Evolutionary conservation across 1,140 invertebrate genomes (phyloP).

Genomic region (Sitodiplosis mosellana): DNA sequence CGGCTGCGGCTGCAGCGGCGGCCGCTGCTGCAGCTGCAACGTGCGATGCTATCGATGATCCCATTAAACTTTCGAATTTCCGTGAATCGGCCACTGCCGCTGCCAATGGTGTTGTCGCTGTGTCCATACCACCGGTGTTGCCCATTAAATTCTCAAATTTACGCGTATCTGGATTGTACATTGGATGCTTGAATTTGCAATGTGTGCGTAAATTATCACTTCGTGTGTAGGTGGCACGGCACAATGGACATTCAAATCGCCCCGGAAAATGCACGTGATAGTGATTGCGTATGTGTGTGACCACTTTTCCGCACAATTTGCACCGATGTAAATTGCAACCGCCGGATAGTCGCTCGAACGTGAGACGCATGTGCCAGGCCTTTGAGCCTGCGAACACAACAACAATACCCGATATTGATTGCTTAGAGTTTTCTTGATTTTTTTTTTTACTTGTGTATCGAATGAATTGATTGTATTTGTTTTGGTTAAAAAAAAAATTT

Average conservation of each 20-base stretch:
- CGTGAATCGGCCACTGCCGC: slow-evolving; percentile 44
- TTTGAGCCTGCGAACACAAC: slow-evolving; percentile 51
- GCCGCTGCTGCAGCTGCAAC: slow-evolving; percentile 20
- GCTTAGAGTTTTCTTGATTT: no score
- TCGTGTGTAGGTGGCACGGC: slow-evolving; percentile 68
- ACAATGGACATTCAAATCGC: slow-evolving; percentile 70
- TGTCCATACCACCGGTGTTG: slow-evolving; percentile 25
- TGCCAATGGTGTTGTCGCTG: slow-evolving; percentile 32
- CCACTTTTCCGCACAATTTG: slow-evolving; percentile 79
- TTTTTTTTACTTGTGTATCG: background rate
- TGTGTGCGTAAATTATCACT: slow-evolving; percentile 74
- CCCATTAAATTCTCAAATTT: slow-evolving; percentile 49
- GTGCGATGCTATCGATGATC: slow-evolving; percentile 20
- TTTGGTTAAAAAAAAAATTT: background rate
- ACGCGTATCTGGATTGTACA: slow-evolving; percentile 57
- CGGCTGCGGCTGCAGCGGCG: slow-evolving; percentile 18
- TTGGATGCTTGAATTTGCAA: slow-evolving; percentile 75
- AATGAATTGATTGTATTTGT: background rate
- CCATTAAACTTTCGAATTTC: slow-evolving; percentile 51
- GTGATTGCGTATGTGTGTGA: slow-evolving; percentile 78
- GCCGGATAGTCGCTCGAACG: slow-evolving; percentile 72
- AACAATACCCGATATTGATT: background rate
- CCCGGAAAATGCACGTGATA: slow-evolving; percentile 79
- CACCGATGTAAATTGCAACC: slow-evolving; percentile 75
- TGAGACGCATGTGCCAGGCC: slow-evolving; percentile 80